A percentile compares a stretch with the other conserved stretches of the same genome.
Conservation (phyloP, 2,113 vertebrate genomes). For the Sporophila hypoxantha region DNA sequence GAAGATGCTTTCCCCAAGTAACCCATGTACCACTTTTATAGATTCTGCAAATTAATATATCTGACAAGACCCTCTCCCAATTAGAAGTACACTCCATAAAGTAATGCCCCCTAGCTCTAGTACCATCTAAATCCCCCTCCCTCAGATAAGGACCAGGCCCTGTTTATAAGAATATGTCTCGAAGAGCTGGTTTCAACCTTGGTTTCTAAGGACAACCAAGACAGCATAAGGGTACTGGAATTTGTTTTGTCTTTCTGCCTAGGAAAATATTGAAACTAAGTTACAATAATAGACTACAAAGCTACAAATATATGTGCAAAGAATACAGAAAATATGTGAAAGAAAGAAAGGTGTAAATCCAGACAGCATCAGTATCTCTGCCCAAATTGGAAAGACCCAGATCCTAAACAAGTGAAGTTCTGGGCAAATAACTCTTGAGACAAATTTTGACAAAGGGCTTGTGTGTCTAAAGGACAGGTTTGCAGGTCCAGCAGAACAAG, state of each 20-base stretch:
- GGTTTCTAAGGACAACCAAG: neutral
- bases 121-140: neutral
- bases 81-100: neutral
- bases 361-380: neutral
- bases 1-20: fast-evolving
- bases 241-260: neutral
- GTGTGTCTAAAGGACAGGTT: neutral
- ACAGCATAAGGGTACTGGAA: neutral
- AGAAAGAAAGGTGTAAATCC: neutral
- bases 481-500: neutral
- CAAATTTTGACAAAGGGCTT: neutral
- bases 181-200: neutral
- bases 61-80: neutral
- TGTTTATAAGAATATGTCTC: neutral
- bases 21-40: neutral
- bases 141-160: neutral
- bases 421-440: neutral
- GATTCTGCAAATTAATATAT: neutral
- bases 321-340: neutral
- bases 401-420: neutral
- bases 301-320: neutral
- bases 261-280: neutral
- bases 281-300: neutral
- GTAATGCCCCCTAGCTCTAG: neutral
- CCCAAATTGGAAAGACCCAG: neutral